These are phyloP conservation scores for Phaethon lepturus DNA, from an alignment of 2,113 vertebrate species.

Conservation along the genomic window DNA sequence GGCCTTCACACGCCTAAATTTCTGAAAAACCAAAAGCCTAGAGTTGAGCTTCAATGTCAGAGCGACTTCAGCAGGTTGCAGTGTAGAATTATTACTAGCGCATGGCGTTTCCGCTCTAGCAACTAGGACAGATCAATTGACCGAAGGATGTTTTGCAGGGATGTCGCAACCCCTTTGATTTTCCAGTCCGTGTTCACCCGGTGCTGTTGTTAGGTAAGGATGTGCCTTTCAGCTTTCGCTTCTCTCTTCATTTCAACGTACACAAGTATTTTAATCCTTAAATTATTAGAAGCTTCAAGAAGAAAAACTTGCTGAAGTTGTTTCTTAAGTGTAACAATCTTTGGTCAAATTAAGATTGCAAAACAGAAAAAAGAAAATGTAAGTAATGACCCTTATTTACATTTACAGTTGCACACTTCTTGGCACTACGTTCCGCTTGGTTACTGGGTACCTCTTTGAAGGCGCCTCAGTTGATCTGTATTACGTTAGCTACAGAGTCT, in stretches of 20 bases:
- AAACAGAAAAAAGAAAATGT: background rate
- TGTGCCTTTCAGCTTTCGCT: background rate
- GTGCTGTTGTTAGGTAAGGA: background rate
- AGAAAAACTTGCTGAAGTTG: background rate
- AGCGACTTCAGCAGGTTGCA: fast-evolving
- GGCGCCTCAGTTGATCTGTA: background rate
- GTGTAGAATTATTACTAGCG: background rate
- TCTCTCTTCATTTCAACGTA: background rate
- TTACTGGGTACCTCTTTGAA: background rate
- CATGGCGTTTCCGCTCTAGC: background rate
- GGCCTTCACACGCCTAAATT: background rate
- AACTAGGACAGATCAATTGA: background rate
- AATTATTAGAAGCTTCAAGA: background rate
- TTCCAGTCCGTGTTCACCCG: background rate
- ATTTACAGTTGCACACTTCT: background rate
- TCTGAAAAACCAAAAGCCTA: background rate
- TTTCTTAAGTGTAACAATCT: background rate
- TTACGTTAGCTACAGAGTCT: background rate
- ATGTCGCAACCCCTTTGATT: background rate
- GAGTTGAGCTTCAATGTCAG: background rate
- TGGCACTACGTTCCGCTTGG: background rate
- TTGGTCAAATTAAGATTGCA: background rate
- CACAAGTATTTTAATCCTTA: background rate
- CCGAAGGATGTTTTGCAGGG: background rate
- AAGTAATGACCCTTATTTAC: background rate